phyloP scores from a whole-genome alignment of 2,797 vertebrate species.

The Knipowitschia caucasica region DNA sequence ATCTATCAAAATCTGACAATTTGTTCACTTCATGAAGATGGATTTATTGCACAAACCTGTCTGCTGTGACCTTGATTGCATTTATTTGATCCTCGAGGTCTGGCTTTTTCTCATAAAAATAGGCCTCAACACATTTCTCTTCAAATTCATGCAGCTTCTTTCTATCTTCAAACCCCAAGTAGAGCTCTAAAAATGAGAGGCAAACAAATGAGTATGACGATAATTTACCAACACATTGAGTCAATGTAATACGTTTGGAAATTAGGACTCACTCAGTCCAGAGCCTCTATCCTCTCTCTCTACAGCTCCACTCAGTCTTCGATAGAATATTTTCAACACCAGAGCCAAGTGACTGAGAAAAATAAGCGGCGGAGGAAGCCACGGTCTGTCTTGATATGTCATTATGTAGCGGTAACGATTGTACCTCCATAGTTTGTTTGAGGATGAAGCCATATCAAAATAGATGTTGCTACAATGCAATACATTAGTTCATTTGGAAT shows the following conservation, averaged over 20 bases:
- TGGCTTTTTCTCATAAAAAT: constrained; percentile 85
- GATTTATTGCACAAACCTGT: constrained; percentile 75
- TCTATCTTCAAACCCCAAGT: constrained; percentile 84
- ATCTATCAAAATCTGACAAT: no score
- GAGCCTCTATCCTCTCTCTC: constrained; percentile 81
- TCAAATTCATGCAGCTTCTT: constrained; percentile 96
- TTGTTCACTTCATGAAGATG: not conserved
- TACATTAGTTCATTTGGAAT: not conserved
- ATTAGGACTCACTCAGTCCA: constrained; percentile 90
- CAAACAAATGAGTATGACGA: not conserved
- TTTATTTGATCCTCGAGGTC: constrained; percentile 74
- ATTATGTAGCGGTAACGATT: constrained; percentile 96
- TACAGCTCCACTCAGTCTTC: constrained; percentile 54
- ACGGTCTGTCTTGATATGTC: constrained; percentile 90
- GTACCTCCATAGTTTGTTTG: constrained; percentile 93
- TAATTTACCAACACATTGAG: not conserved
- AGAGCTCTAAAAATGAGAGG: constrained; percentile 77
- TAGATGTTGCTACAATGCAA: constrained; percentile 84
- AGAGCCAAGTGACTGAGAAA: constrained; percentile 82
- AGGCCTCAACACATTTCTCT: constrained; percentile 86
- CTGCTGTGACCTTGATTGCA: constrained; percentile 81
- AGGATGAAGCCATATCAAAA: constrained; percentile 86
- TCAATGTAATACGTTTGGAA: not conserved
- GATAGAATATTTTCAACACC: constrained; percentile 74
- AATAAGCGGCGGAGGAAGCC: constrained; percentile 92